These are phyloP conservation scores for Mugil cephalus DNA, from an alignment of 2,113 vertebrate genomes.

Conservation along the genomic window DNA sequence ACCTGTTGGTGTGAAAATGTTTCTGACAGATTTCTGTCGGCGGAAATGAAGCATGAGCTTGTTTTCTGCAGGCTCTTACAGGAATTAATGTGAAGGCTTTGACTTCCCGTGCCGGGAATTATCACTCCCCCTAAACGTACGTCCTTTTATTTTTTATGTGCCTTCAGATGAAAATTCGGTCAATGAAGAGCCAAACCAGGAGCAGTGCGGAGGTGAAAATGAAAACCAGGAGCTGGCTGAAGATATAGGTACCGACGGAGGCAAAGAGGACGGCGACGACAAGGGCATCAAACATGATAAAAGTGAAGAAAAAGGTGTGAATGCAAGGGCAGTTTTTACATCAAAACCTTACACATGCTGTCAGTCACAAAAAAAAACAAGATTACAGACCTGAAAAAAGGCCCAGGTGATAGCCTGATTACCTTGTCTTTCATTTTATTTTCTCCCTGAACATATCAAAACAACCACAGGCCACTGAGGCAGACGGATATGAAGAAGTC, in stretches of 20 bases:
- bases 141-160: conserved; percentile 18
- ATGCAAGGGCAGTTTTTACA: background rate
- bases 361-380: conserved; percentile 12
- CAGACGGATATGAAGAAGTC: conserved; percentile 20
- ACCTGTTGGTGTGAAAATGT: conserved; percentile 38
- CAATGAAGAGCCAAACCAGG: conserved; percentile 45
- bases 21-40: conserved; percentile 40
- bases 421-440: conserved; percentile 6
- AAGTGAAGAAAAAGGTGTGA: conserved; percentile 61
- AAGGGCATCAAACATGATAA: no score
- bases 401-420: conserved; percentile 3
- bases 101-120: conserved; percentile 21
- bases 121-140: conserved; percentile 15
- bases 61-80: conserved; percentile 40
- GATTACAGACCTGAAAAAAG: background rate
- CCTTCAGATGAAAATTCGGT: conserved; percentile 58
- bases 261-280: background rate
- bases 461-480: conserved; percentile 7
- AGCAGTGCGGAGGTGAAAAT: conserved; percentile 28
- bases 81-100: conserved; percentile 41
- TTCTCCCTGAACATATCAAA: conserved; percentile 10
- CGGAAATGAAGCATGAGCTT: conserved; percentile 27
- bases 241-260: background rate
- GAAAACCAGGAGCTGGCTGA: conserved; percentile 48
- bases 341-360: background rate